Evolutionary conservation across 2,797 vertebrate genomes (phyloP), one percentile per base, ranked within the genome.

Genomic region (Sphaeramia orbicularis): DNA sequence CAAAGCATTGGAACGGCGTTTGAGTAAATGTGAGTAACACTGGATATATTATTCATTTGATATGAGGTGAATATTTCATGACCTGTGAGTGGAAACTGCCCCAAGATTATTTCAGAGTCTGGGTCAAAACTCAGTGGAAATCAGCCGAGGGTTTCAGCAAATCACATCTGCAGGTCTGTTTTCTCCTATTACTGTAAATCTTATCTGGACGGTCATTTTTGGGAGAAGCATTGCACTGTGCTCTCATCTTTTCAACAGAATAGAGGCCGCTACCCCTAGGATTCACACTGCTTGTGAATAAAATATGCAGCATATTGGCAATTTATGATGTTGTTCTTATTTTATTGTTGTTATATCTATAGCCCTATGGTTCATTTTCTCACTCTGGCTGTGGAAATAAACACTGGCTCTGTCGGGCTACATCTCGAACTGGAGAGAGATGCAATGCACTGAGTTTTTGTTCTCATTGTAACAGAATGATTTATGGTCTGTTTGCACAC

Each of bases 31-130:
- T 72, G 65, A 76, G 74, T 61, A 80, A 85, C 67, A 62, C 51
- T 45, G 44, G 69, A 81, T 90, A 10, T 78, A 86, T 84, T 80
- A 88, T 89, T 88, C 18, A 89, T 86, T 49, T 59, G 18, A 60
- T 61, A 45, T 5, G 6, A 68, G 52, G 70, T 89, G 68, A 90
- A 91, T 89, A 86, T 88, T 90, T 88, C 74, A 91, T 75, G 75
- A 74, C 72, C 53, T 40, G 43, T 0, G 54, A 65, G 68, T 69
- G 54, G 60, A 84, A 85, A 77, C 42, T 42, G 65, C 74, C 49
- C 59, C 12, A 4, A 80, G 86, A 84, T 83, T 72, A 65, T 81
- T 81, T 73, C 63, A 43, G 9, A 86, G 84, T 84, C 74, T 81
- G 74, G 75, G 76, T 89, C 74, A 86, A 82, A 83, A 80, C 81